Base-by-base conservation (phyloP, 2,888 invertebrate genomes). In the Calliphora vomitoria region DNA sequence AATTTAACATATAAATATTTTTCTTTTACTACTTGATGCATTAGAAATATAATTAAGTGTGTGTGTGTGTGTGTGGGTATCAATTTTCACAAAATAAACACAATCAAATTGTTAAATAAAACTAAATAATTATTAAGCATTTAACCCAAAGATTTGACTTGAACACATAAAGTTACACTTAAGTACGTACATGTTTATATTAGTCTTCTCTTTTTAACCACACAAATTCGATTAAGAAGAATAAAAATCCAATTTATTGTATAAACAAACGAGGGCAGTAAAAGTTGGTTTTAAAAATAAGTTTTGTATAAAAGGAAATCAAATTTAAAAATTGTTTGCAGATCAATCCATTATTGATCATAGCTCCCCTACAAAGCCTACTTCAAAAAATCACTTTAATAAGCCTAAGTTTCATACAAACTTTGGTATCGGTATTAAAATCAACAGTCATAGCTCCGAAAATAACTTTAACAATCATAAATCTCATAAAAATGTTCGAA, bases 51-150 rank as follows among this genome's bases (percentile, higher is more conserved):
- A 72, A 76, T 41, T 76, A 60, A 55, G 64, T 35, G 38, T 38
- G 15, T 58, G 66, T 72, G 75, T 47, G 64, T 35, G 38, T 38
- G 15, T 58, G 66, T 72, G 75, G 75, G 18, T 85, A 85, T 85
- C 64, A 58, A 44, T 18, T 86, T 78, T 66, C 76, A 60, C 18
- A 78, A 76, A 58, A 72, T 62, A 80, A 75, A 80, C 44, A 75
- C 10, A 78, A 47, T 35, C 47, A 41, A 76, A 71, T 55, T 38
- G 75, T 71, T 85, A 64, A 81, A 72, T 53, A 72, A 81, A 81
- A 76, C 69, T 47, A 81, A 81, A 66, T 76, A 85, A 76, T 85
- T 81, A 81, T 82, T 78, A 68, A 72, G 58, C 64, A 58, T 71
- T 76, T 64, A 81, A 66, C 64, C 68, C 15, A n/a, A 58, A 66